Evolutionary conservation across 2,888 invertebrate genomes (phyloP), one percentile per base, ranked within the genome.

Genomic region (Oscheius sp.): DNA sequence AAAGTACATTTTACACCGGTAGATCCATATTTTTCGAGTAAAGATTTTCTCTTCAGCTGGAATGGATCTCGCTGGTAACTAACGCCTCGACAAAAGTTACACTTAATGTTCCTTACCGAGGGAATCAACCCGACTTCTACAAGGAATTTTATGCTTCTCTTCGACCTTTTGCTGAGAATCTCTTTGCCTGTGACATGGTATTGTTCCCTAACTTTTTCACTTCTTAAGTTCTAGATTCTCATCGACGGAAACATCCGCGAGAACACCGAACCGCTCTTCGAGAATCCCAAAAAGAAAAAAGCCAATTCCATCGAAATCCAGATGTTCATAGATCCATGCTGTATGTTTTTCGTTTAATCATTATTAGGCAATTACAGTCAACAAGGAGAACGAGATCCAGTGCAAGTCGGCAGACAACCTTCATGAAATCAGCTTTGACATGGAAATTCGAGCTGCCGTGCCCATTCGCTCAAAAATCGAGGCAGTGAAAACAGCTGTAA

Each of bases 391-490:
- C 21, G 76, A 70, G 58, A 70, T 73, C n/a, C 59, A 57, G 10
- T 72, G 75, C 13, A 63, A 79, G 1, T 62, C 75, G 11, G 73
- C 82, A 0, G 62, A 66, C 11, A 82, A 80, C 47, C 66, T 79
- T 29, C 79, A 80, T 51, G 82, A 82, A 59, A 42, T 82, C 3
- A 66, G 77, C 3, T 80, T 82, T 35, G 82, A 82, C 70, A 79
- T 82, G 66, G 82, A 82, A 72, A 73, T 84, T 13, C 79, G 84
- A 21, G 84, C 81, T 5, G 79, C 83, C 29, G 80, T 84, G 29
- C 83, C 84, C 2, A 70, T 78, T 10, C 70, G 82, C 60, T 75
- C 78, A 1, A 81, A 76, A 9, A 79, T 84, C 2, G 80, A 79
- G 33, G 80, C 79, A 9, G 84, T 82, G 32, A 79, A 78, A 60